phyloP scores from a whole-genome alignment of 2,888 invertebrate species.

The Harmothoe impar region DNA sequence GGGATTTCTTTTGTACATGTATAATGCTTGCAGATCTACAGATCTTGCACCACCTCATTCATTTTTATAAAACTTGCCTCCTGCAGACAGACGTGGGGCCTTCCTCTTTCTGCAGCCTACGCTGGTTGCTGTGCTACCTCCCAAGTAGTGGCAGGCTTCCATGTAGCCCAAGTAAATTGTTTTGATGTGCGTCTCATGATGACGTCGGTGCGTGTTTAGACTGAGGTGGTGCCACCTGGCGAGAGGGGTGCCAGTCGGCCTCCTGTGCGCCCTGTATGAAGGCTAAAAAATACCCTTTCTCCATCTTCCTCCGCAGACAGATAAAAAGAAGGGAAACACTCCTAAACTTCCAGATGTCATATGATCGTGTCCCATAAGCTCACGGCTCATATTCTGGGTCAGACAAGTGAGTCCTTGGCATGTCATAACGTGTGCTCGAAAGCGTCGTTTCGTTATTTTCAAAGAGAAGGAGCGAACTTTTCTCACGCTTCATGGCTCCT shows the following conservation, averaged over 20 bases:
- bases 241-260: not conserved
- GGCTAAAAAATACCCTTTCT: not conserved
- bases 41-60: too few relatives aligned
- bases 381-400: not conserved
- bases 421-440: not conserved
- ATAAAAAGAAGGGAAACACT: not conserved
- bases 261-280: not conserved
- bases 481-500: not conserved
- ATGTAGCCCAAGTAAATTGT: conserved; percentile 27
- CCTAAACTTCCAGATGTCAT: not conserved
- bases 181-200: not conserved
- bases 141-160: not conserved
- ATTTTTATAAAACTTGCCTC: too few relatives aligned
- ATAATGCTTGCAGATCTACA: too few relatives aligned
- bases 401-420: not conserved
- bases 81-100: too few relatives aligned
- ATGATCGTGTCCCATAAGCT: not conserved
- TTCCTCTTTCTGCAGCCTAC: too few relatives aligned
- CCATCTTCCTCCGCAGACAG: not conserved
- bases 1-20: too few relatives aligned
- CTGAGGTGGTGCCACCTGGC: conserved; percentile 28
- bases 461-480: not conserved
- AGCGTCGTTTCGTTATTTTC: conserved; percentile 18
- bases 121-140: conserved; percentile 14
- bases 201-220: conserved; percentile 31